Evolutionary conservation across 2,888 invertebrate species (phyloP), one percentile per base, ranked within the genome.

Genomic region (Drosophila nr. medialis): DNA sequence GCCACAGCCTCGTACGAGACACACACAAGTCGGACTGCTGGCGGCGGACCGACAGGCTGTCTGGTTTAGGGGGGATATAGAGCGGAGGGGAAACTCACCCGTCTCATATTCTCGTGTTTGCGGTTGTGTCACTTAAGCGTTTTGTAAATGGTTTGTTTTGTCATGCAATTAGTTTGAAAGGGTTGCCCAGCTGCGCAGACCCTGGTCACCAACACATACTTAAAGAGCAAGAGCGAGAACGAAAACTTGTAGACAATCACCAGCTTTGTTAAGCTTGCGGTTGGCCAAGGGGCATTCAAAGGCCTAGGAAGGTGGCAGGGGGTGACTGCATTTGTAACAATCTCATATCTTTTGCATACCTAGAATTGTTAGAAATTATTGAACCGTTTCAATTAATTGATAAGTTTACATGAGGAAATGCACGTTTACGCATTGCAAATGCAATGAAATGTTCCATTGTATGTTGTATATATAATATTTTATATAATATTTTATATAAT

Each of bases 61-160:
- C 32, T 34, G 54, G 55, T 38, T 59, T 7, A 5, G 45, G 21
- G 32, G 11, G 30, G 13, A 10, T 0, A 30, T 30, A 3, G 10
- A 32, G 3, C 10, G 13, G 48, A 2, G 29, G 13, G 34, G 45
- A 15, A 36, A 6, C 15, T 29, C 21, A 54, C 48, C 64, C 59
- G 75, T 77, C 82, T 89, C 83, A 85, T 80, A 82, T 89, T 86
- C 83, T 87, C 81, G 69, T 83, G 83, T 85, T 85, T 89, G 86
- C 82, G 89, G 85, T 84, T 89, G 70, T 86, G 85, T 89, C 85
- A 80, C 66, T 89, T 87, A 84, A 89, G 85, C 80, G 84, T 86
- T 85, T 85, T 85, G 82, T 86, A 89, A 89, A 89, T 85, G 89
- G 83, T 89, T 87, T 89, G 90, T 87, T 87, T 89, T 86, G 88